phyloP scores from a whole-genome alignment of 1,140 invertebrate species.

The Bradynema listronoti region DNA sequence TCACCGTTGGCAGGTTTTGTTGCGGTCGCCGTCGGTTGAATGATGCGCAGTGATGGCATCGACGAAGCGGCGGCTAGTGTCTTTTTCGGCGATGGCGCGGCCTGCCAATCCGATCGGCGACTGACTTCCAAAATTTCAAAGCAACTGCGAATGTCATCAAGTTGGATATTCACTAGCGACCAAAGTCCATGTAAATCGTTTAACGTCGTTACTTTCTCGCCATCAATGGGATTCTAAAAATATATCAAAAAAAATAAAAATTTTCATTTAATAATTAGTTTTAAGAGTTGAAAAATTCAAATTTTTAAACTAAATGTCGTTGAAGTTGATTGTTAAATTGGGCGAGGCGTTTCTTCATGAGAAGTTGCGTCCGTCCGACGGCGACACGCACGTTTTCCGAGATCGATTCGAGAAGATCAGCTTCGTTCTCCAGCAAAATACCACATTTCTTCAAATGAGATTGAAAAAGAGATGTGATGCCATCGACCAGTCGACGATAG shows the following conservation, averaged over 20 bases:
- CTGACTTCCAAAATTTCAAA: constrained; percentile 14
- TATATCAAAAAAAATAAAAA: not conserved
- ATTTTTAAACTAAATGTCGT: not conserved
- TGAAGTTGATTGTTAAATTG: constrained; percentile 20
- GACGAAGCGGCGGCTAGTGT: too few species aligned
- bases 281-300: not conserved
- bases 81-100: too few species aligned
- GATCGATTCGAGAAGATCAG: constrained; percentile 6
- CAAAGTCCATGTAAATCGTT: constrained; percentile 25
- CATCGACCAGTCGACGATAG: constrained; percentile 4
- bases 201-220: constrained; percentile 10
- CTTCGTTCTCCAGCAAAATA: constrained; percentile 1
- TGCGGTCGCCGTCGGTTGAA: too few species aligned
- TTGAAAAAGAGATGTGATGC: constrained; percentile 4
- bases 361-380: constrained; percentile 20
- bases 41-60: too few species aligned
- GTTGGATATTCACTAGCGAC: constrained; percentile 20
- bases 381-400: constrained; percentile 21
- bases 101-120: constrained; percentile 8
- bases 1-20: too few species aligned
- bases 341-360: constrained; percentile 21
- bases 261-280: not conserved
- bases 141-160: constrained; percentile 17
- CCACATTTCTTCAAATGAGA: constrained; percentile 12
- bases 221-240: constrained; percentile 11